phyloP scores from a whole-genome alignment of 2,113 vertebrate species.

The Phylloscopus trochilus region DNA sequence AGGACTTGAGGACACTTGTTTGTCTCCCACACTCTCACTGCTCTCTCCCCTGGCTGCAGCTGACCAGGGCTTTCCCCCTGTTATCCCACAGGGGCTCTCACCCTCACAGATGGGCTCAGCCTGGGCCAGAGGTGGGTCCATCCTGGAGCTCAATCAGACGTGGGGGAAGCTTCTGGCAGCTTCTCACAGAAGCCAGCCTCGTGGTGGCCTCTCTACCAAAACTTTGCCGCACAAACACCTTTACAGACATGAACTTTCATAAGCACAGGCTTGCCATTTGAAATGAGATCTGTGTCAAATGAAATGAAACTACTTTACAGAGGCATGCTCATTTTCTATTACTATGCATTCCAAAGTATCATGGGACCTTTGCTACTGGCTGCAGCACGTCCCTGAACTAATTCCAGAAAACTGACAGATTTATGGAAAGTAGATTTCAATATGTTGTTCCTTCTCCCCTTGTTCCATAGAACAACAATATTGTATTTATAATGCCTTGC shows the following conservation, averaged over 20 bases:
- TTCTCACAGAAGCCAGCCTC: background rate
- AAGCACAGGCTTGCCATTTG: background rate
- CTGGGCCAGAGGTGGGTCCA: background rate
- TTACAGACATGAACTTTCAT: background rate
- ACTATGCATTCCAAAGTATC: background rate
- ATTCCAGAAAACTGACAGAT: constrained; percentile 4
- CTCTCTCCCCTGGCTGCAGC: background rate
- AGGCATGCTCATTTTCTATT: background rate
- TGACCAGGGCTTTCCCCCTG: background rate
- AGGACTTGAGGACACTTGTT: background rate
- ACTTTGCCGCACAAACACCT: background rate
- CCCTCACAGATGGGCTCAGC: background rate
- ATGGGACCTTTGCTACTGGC: background rate
- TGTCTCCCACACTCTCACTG: background rate
- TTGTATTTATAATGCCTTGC: background rate
- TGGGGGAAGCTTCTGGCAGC: background rate
- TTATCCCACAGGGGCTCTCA: background rate
- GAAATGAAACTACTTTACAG: background rate
- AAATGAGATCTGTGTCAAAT: background rate
- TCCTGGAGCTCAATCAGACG: background rate
- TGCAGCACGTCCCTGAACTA: background rate
- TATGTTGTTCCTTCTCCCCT: background rate
- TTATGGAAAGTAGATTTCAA: background rate
- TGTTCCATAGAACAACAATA: background rate
- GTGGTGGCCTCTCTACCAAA: background rate